Evolutionary conservation across 2,113 vertebrate genomes (phyloP).

Genomic region (Oryzias curvinotus): DNA sequence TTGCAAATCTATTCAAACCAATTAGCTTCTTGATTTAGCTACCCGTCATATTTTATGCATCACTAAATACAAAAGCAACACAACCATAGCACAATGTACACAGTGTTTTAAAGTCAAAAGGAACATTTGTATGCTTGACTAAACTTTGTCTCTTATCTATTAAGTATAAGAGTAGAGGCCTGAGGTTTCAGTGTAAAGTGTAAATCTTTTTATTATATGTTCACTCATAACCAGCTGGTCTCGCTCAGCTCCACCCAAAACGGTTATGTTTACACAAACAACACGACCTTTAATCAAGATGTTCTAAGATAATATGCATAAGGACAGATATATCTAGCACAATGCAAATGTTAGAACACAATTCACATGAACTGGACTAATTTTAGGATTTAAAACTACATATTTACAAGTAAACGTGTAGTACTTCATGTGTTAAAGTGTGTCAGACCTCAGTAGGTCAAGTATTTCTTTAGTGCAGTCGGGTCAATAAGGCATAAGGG

Average conservation of each 20-base stretch:
- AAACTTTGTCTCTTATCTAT: background rate
- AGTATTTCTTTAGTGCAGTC: no score
- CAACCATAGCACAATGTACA: no score
- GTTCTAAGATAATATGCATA: background rate
- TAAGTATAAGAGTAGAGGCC: slow-evolving; percentile 1
- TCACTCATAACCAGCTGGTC: slow-evolving; percentile 45
- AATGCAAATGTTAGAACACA: background rate
- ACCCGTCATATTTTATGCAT: no score
- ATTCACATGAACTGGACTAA: no score
- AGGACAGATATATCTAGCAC: background rate
- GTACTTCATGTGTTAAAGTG: no score
- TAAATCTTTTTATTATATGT: slow-evolving; percentile 6
- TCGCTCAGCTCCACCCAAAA: slow-evolving; percentile 9
- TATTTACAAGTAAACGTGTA: no score
- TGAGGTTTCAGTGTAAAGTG: background rate
- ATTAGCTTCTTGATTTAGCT: no score
- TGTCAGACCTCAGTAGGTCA: no score
- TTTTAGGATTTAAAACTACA: no score
- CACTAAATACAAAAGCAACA: no score
- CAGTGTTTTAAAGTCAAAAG: background rate
- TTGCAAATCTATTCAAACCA: no score
- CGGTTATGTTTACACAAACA: slow-evolving; percentile 42
- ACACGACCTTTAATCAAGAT: slow-evolving; percentile 18
- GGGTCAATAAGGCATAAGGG: no score
- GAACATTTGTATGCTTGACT: background rate